A percentile compares a stretch with the other conserved stretches of the same genome.
phyloP scores from a whole-genome alignment of 2,113 vertebrate species.

The Paraplagusia blochii region DNA sequence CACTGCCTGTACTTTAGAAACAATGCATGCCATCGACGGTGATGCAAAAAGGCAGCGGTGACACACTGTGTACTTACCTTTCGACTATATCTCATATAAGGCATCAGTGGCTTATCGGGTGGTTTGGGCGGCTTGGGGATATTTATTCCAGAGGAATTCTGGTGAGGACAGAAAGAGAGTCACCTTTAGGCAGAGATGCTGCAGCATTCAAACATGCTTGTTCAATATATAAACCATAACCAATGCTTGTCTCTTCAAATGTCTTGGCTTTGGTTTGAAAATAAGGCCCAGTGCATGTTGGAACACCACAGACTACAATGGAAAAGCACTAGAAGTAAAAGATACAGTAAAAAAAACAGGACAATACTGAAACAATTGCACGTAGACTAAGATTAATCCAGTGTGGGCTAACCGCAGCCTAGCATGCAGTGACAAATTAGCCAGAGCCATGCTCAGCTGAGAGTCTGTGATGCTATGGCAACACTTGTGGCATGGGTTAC shows the following conservation, averaged over 20 bases:
- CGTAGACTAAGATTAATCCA: conserved; percentile 48
- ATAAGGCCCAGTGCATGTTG: conserved; percentile 15
- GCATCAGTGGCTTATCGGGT: conserved; percentile 99
- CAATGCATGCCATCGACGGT: conserved; percentile 39
- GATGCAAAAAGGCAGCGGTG: conserved; percentile 26
- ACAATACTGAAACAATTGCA: conserved; percentile 19
- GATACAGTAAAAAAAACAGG: conserved; percentile 1
- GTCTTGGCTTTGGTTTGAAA: conserved; percentile 27
- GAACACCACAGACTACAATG: conserved; percentile 16
- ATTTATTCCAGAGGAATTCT: conserved; percentile 98
- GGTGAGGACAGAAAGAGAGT: conserved; percentile 32
- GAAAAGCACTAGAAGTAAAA: conserved; percentile 4
- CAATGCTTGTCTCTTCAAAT: not conserved
- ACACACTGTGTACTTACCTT: conserved; percentile 81
- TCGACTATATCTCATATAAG: conserved; percentile 99
- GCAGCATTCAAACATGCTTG: not conserved
- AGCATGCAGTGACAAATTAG: conserved; percentile 63
- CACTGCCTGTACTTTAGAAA: conserved; percentile 21
- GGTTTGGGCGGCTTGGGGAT: conserved; percentile 99
- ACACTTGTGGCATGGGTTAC: conserved; percentile 61
- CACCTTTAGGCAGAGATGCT: conserved; percentile 19
- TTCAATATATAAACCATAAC: too few relatives aligned
- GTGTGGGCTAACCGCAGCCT: conserved; percentile 52
- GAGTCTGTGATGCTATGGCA: conserved; percentile 61
- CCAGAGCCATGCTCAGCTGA: conserved; percentile 51